Conservation (phyloP, 2,888 invertebrate genomes). For the Leptinotarsa peninsularis region DNA sequence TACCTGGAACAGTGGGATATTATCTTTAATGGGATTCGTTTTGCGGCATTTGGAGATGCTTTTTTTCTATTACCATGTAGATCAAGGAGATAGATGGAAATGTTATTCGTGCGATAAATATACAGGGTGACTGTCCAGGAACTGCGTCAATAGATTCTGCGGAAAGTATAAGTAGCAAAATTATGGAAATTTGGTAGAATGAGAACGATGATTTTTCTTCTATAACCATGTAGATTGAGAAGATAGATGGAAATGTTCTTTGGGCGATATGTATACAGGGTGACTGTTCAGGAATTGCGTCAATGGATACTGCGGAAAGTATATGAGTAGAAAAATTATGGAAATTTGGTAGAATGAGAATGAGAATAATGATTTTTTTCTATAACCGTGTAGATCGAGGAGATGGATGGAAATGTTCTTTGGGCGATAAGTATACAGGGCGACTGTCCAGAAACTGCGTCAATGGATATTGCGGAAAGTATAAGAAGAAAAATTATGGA, state of each 20-base stretch:
- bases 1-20: conserved; percentile 64
- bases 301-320: too few relatives aligned
- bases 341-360: too few relatives aligned
- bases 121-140: neutral
- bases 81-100: neutral
- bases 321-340: too few relatives aligned
- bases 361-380: neutral
- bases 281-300: too few relatives aligned
- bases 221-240: neutral
- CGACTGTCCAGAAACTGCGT: too few relatives aligned
- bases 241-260: neutral
- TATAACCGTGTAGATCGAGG: neutral
- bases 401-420: neutral
- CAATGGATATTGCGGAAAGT: too few relatives aligned
- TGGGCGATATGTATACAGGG: too few relatives aligned
- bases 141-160: neutral
- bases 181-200: neutral
- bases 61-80: neutral
- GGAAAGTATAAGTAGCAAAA: neutral
- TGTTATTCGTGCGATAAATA: neutral
- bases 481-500: too few relatives aligned
- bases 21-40: neutral
- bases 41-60: neutral
- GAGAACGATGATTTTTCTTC: neutral
- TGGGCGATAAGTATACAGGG: too few relatives aligned